phyloP scores from a whole-genome alignment of 2,113 vertebrate genomes.

The Cavia aperea region DNA sequence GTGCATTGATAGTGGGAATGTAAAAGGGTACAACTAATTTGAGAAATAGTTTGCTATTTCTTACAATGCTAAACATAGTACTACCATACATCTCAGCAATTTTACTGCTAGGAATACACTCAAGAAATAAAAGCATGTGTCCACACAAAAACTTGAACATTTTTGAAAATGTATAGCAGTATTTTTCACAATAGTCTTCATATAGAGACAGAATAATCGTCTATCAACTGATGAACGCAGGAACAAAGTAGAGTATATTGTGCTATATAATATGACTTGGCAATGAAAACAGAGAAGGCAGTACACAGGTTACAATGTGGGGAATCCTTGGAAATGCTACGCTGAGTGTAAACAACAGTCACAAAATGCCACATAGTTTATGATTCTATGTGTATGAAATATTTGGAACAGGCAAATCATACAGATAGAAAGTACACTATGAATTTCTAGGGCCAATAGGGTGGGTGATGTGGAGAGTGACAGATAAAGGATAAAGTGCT shows the following conservation, averaged over 20 bases:
- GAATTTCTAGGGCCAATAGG: accelerated
- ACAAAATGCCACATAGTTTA: accelerated
- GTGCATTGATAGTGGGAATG: accelerated
- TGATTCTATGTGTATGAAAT: not conserved
- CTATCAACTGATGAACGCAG: accelerated
- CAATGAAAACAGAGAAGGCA: accelerated
- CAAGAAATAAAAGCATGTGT: accelerated
- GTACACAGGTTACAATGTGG: accelerated
- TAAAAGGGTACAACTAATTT: not conserved
- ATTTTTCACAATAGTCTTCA: accelerated
- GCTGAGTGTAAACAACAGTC: not conserved
- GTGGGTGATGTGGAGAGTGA: accelerated
- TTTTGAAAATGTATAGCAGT: too few relatives aligned
- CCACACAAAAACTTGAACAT: too few relatives aligned
- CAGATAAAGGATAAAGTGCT: accelerated
- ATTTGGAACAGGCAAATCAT: not conserved
- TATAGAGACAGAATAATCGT: not conserved
- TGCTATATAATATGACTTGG: accelerated
- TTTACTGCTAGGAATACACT: accelerated
- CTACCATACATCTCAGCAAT: accelerated
- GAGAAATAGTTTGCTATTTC: not conserved
- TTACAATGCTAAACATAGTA: not conserved
- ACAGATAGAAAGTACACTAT: too few relatives aligned
- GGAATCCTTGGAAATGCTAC: not conserved
- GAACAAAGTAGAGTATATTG: too few relatives aligned